A percentile compares a stretch with the other conserved stretches of the same genome.
phyloP scores from a whole-genome alignment of 2,888 invertebrate genomes.

The Spicauda simplicius region DNA sequence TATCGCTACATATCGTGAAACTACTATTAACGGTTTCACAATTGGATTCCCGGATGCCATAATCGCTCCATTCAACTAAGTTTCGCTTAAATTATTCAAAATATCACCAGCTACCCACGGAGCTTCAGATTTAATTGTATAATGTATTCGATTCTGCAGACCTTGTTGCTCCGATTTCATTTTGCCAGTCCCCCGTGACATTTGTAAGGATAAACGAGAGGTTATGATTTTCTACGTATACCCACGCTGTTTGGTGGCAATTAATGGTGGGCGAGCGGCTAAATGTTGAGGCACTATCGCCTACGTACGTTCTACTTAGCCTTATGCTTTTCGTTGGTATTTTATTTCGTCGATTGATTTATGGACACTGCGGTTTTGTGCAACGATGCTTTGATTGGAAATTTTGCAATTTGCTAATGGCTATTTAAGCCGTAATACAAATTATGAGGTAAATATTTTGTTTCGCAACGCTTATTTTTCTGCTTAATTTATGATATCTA shows the following conservation, averaged over 20 bases:
- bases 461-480: not conserved
- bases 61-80: not conserved
- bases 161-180: slow-evolving; percentile 33
- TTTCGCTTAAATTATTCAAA: slow-evolving; percentile 8
- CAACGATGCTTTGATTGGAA: slow-evolving; percentile 21
- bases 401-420: not conserved
- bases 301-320: slow-evolving; percentile 68
- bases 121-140: slow-evolving; percentile 17
- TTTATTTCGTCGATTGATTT: slow-evolving; percentile 34
- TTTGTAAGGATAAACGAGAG: slow-evolving; percentile 50
- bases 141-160: slow-evolving; percentile 26
- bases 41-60: not conserved
- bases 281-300: slow-evolving; percentile 60
- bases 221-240: slow-evolving; percentile 53
- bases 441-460: not conserved
- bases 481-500: not conserved
- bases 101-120: slow-evolving; percentile 12
- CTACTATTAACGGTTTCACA: not conserved
- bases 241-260: slow-evolving; percentile 55
- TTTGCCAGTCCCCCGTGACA: slow-evolving; percentile 19
- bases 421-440: not conserved
- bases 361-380: slow-evolving; percentile 11
- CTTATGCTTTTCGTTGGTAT: slow-evolving; percentile 47
- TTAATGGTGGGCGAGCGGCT: slow-evolving; percentile 62
- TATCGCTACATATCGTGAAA: too few relatives aligned